phyloP scores from a whole-genome alignment of 2,797 vertebrate species.

The Hippopotamyrus pictus region DNA sequence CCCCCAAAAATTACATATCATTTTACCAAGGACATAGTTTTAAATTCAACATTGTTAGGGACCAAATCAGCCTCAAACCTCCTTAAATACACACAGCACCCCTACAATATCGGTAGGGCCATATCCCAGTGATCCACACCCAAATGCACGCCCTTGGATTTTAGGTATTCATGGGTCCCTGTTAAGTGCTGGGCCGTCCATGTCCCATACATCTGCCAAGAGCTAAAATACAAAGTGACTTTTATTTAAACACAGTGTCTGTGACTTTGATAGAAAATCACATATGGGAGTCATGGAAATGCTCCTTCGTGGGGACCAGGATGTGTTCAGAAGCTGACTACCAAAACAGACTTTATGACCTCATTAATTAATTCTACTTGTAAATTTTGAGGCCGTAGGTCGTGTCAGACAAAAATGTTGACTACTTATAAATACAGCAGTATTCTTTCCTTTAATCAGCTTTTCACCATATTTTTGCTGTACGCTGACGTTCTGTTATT shows the following conservation, averaged over 20 bases:
- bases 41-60: not conserved
- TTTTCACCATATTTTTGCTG: not conserved
- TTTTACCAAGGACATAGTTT: not conserved
- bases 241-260: not conserved
- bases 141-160: not conserved
- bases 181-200: not conserved
- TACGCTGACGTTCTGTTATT: not conserved
- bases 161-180: not conserved
- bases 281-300: not conserved
- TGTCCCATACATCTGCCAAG: not conserved
- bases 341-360: not conserved
- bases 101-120: not conserved
- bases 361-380: not conserved
- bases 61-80: not conserved
- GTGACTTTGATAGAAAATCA: not conserved
- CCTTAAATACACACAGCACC: not conserved
- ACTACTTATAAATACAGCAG: not conserved
- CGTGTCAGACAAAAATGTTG: not conserved
- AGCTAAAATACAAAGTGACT: not conserved
- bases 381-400: not conserved
- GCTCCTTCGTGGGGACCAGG: not conserved
- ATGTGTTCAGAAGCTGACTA: not conserved
- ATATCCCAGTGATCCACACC: not conserved
- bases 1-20: not conserved
- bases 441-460: not conserved